Evolutionary conservation across 2,113 vertebrate species (phyloP).

Genomic region (Oxyura jamaicensis): DNA sequence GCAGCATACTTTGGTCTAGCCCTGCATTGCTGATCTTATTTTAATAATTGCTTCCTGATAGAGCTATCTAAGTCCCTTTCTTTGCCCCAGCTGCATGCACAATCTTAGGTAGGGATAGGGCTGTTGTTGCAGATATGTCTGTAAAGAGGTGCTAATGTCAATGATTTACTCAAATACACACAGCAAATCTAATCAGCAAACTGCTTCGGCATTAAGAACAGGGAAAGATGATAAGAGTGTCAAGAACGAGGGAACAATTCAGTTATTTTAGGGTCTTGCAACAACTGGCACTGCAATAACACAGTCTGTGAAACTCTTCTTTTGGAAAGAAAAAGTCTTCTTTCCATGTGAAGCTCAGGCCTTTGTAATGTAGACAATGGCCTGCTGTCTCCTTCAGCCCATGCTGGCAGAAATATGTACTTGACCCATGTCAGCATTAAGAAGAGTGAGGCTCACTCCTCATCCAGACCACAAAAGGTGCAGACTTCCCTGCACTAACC

Average conservation of each 20-base stretch:
- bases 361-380: not conserved
- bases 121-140: not conserved
- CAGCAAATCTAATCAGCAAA: conserved; percentile 27
- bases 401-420: not conserved
- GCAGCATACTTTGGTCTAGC: not conserved
- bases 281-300: not conserved
- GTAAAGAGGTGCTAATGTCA: conserved; percentile 18
- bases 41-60: not conserved
- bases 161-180: conserved; percentile 25
- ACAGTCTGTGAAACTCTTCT: not conserved
- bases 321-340: not conserved
- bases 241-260: conserved; percentile 11
- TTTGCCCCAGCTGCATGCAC: not conserved
- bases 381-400: not conserved
- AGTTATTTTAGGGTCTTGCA: conserved; percentile 16
- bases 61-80: not conserved
- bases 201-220: conserved; percentile 13
- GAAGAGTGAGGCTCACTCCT: not conserved
- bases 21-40: not conserved
- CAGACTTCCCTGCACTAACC: conserved; percentile 8
- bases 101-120: not conserved
- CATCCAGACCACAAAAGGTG: conserved; percentile 8
- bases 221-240: conserved; percentile 32
- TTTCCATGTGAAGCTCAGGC: not conserved
- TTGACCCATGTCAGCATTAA: not conserved